Evolutionary conservation across 2,113 vertebrate genomes (phyloP), one percentile per base, ranked within the genome.

Genomic region (Echinops telfairi): DNA sequence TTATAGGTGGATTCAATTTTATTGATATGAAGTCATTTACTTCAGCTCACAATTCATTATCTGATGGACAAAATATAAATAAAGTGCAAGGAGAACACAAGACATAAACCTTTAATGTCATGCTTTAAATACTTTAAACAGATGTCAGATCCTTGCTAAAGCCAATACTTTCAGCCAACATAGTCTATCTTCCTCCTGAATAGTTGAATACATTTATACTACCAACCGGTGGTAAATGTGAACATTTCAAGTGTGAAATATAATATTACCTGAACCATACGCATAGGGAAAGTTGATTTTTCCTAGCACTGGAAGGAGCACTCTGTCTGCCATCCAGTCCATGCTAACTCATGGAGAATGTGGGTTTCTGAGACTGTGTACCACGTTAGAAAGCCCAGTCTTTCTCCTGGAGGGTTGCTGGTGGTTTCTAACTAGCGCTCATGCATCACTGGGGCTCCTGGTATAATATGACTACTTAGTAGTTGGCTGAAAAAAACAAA

Each of bases 31-130:
- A 80, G 15, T 79, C 66, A 93, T 80, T 76, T 91, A 66, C 22
- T 91, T 33, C 76, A 58, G 66, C n/a, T 90, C 77, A 71, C 11
- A 53, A 53, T 53, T 53, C 5, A 53, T 2, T 11, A 80, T 92
- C 76, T 94, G 57, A 76, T 89, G 47, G 43, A 73, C n/a, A 89
- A 80, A 76, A 79, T 85, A 1, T 83, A 92, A 88, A 75, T 70
- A n/a, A 80, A 88, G 88, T 60, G 22, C 43, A 70, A 68, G 33
- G 60, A 88, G 60, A 95, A 29, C 88, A 71, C 64, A 86, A 68
- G 82, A 86, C 86, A 77, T 88, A 77, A 71, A 84, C 84, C 36
- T n/a, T 40, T 82, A 70, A 81, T 53, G 47, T 64, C 33, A 68
- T 64, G 0, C 64, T 86, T 92, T 57, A 85, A 75, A 33, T 6